These are phyloP conservation scores for Astreopora myriophthalma DNA, from an alignment of 64 coral and sea anemone species.

Conservation along the genomic window DNA sequence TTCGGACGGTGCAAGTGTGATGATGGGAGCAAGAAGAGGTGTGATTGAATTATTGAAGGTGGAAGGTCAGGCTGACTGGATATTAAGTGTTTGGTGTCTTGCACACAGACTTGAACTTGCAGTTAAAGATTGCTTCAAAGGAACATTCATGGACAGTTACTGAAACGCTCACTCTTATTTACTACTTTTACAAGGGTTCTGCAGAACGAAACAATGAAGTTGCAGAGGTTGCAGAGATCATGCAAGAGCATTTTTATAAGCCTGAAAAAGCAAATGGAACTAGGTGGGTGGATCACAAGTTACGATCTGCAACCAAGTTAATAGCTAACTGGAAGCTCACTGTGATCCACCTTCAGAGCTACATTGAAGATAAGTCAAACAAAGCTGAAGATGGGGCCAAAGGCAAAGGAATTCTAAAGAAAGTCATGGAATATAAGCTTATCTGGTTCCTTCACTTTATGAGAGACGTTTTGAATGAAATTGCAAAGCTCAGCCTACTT, in stretches of 20 bases:
- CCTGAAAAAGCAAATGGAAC: conserved; percentile 64
- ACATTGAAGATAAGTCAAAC: conserved; percentile 63
- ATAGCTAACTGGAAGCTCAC: conserved; percentile 58
- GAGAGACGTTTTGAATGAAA: conserved; percentile 45
- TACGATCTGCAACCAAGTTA: conserved; percentile 47
- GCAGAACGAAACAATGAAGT: conserved; percentile 61
- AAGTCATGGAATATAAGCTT: conserved; percentile 57
- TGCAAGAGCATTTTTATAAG: conserved; percentile 61
- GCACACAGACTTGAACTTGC: conserved; percentile 63
- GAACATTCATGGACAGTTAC: conserved; percentile 64
- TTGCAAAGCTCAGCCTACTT: conserved; percentile 25
- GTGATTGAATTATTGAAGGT: conserved; percentile 54
- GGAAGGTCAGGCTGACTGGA: conserved; percentile 52
- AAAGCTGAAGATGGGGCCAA: conserved; percentile 35
- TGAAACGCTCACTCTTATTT: conserved; percentile 29
- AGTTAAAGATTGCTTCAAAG: conserved; percentile 66
- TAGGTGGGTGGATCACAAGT: conserved; percentile 62
- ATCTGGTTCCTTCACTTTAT: conserved; percentile 54
- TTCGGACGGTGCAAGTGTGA: conserved; percentile 28
- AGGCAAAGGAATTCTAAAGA: conserved; percentile 62
- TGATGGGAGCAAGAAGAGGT: conserved; percentile 62
- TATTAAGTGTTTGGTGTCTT: conserved; percentile 66
- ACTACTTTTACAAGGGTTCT: conserved; percentile 62
- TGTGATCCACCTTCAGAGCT: conserved; percentile 47
- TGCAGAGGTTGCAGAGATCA: conserved; percentile 29